Evolutionary conservation across 2,113 vertebrate genomes (phyloP).

Genomic region (Muscicapa adusta): DNA sequence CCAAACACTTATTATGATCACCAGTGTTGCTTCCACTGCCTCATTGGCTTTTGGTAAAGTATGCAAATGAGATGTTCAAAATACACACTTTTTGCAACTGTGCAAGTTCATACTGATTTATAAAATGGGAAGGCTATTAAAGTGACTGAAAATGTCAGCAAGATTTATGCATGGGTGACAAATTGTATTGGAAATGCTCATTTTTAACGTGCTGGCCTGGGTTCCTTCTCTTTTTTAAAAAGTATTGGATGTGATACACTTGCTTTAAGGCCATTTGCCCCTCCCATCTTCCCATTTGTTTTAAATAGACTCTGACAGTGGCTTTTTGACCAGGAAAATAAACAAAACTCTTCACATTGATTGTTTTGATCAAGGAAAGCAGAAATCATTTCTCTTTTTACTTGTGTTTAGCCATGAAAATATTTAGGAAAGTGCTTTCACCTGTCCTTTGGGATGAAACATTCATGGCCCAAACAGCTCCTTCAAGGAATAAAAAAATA

Average conservation of each 20-base stretch:
- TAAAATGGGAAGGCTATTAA: conserved; percentile 96
- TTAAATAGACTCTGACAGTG: conserved; percentile 71
- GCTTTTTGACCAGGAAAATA: conserved; percentile 76
- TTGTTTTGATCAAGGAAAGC: conserved; percentile 55
- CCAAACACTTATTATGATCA: conserved; percentile 99
- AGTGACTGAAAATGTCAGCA: conserved; percentile 98
- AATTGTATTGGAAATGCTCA: conserved; percentile 93
- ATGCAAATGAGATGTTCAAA: conserved; percentile 99
- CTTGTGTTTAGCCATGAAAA: neutral
- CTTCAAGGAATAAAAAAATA: neutral
- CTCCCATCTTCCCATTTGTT: conserved; percentile 54
- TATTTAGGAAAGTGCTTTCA: neutral
- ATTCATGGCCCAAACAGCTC: neutral
- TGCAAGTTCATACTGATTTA: conserved; percentile 99
- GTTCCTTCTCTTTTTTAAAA: conserved; percentile 56
- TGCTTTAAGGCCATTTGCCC: conserved; percentile 65
- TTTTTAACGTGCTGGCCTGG: conserved; percentile 73
- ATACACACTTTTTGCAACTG: conserved; percentile 99
- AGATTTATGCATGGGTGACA: conserved; percentile 99
- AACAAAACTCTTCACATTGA: conserved; percentile 68
- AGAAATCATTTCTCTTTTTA: conserved; percentile 14
- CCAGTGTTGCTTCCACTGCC: conserved; percentile 94
- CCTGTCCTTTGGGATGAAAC: neutral
- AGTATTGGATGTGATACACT: conserved; percentile 65
- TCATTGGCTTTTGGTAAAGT: conserved; percentile 99